Percentiles rank a stretch among this genome's conserved stretches.
phyloP scores from a whole-genome alignment of 2,888 invertebrate species.

The Leptinotarsa juncta region DNA sequence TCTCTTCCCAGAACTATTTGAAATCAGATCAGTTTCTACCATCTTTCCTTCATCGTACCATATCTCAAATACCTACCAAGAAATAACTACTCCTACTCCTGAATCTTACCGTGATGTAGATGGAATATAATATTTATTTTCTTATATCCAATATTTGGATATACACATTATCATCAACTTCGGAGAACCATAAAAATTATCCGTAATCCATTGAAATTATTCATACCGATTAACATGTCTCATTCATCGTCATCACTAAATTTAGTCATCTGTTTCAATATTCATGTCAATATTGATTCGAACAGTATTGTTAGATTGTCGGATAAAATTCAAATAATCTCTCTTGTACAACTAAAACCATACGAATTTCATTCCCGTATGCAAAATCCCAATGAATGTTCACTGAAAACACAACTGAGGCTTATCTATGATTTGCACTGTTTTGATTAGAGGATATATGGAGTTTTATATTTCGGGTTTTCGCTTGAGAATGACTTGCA shows the following conservation, averaged over 20 bases:
- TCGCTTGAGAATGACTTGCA: no score
- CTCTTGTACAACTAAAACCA: not conserved
- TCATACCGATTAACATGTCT: not conserved
- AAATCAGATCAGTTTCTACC: no score
- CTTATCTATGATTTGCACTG: conserved; percentile 12
- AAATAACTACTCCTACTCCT: no score
- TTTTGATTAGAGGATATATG: conserved; percentile 3
- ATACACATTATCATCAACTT: no score
- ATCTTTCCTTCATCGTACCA: no score
- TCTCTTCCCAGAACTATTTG: no score
- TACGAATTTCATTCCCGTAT: conserved; percentile 5
- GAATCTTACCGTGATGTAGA: no score
- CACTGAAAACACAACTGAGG: not conserved
- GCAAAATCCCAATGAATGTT: not conserved
- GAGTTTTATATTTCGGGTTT: no score
- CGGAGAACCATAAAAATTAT: no score
- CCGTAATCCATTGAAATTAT: not conserved
- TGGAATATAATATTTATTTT: no score
- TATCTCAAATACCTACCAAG: no score
- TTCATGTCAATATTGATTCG: conserved; percentile 5
- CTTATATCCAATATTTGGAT: no score
- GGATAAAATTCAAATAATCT: not conserved
- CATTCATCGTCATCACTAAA: not conserved
- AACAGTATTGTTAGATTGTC: not conserved
- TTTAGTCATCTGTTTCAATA: not conserved